Conservation (phyloP, 37 sponge, comb jelly and placozoan genomes). For the Agelas oroides region DNA sequence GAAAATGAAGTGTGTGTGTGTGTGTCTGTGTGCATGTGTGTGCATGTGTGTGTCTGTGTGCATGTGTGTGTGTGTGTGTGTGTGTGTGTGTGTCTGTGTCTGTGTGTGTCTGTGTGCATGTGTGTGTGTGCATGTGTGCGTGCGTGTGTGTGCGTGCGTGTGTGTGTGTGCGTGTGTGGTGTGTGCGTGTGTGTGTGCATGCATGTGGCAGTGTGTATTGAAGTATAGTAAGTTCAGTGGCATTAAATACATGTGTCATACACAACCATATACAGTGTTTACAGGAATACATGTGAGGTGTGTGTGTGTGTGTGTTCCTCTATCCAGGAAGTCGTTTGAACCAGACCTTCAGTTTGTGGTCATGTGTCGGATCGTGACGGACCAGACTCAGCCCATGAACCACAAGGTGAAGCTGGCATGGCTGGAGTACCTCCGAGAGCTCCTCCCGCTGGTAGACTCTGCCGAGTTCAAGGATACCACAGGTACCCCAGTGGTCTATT, state of each 20-base stretch:
- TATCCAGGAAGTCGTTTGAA: constrained; percentile 66
- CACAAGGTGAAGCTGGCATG: constrained; percentile 79
- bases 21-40: not conserved
- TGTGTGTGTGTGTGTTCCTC: not conserved
- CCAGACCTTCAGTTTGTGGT: constrained; percentile 63
- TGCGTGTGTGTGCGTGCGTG: not conserved
- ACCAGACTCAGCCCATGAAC: constrained; percentile 83
- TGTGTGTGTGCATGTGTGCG: not conserved
- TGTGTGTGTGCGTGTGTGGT: not conserved
- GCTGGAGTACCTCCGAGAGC: constrained; percentile 75
- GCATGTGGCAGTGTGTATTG: not conserved
- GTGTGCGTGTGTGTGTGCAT: not conserved
- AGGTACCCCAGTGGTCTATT: constrained; percentile 49
- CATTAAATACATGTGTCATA: too few species aligned
- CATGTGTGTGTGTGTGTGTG: constrained; percentile 1
- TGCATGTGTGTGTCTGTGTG: not conserved
- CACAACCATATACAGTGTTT: too few species aligned
- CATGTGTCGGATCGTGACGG: constrained; percentile 75
- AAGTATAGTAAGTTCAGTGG: too few species aligned
- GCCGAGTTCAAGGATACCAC: constrained; percentile 59
- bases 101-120: not conserved
- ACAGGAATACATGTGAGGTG: too few species aligned
- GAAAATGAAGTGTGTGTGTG: not conserved
- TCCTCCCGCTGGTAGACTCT: constrained; percentile 72
- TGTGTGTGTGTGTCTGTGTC: not conserved